These are phyloP conservation scores for Endomychus coccineus DNA, from an alignment of 2,888 invertebrate genomes.

Conservation along the genomic window DNA sequence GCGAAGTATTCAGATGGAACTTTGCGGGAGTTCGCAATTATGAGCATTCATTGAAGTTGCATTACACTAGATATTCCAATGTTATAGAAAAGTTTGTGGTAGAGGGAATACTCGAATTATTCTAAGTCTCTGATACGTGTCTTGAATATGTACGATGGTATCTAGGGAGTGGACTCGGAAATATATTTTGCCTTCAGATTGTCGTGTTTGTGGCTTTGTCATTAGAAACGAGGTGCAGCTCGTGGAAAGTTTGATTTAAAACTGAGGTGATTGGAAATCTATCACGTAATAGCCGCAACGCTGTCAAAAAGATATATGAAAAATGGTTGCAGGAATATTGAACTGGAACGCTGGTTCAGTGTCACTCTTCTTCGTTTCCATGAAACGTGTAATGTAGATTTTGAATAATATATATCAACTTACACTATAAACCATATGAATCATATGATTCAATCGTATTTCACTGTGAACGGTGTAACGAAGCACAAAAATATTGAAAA, in stretches of 20 bases:
- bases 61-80: slow-evolving; percentile 21
- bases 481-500: too few relatives aligned
- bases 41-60: slow-evolving; percentile 28
- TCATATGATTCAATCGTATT: too few relatives aligned
- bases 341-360: too few relatives aligned
- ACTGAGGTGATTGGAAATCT: slow-evolving; percentile 39
- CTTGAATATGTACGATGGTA: too few relatives aligned
- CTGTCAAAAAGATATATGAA: slow-evolving; percentile 36
- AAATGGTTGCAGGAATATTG: slow-evolving; percentile 31
- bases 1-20: slow-evolving; percentile 10
- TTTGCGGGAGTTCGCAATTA: slow-evolving; percentile 26
- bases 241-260: slow-evolving; percentile 35
- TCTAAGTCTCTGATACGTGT: slow-evolving; percentile 4
- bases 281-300: slow-evolving; percentile 36
- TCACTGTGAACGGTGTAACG: too few relatives aligned
- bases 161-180: too few relatives aligned
- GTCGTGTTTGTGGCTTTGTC: slow-evolving; percentile 25
- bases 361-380: too few relatives aligned
- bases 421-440: too few relatives aligned
- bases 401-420: too few relatives aligned
- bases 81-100: slow-evolving; percentile 22
- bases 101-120: slow-evolving; percentile 9
- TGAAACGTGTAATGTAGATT: too few relatives aligned
- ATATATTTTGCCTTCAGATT: too few relatives aligned
- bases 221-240: slow-evolving; percentile 28